Evolutionary conservation across 1,140 invertebrate species (phyloP), one percentile per base, ranked within the genome.

Genomic region (Zaprionus taronus): DNA sequence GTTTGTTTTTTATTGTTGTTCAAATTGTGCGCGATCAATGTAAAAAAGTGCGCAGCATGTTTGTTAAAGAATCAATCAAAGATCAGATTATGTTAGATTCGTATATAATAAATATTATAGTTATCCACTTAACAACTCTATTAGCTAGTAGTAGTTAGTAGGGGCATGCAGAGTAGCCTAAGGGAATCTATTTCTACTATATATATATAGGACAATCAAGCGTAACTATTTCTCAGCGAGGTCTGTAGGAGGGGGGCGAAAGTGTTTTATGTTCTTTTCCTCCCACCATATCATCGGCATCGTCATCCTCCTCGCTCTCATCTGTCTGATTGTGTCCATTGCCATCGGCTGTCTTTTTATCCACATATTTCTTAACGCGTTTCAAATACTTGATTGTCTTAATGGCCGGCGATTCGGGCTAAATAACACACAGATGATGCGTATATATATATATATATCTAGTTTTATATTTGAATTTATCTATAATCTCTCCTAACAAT

Each of bases 261-360:
- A 58, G 31, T 14, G 17, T 20, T n/a, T 5, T 7, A 2, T 3
- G 5, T n/a, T 57, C 15, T 36, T 31, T 34, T 58, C 56, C 14
- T 79, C 92, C 93, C 95, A 95, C 95, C 95, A 95, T 93, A 92
- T 95, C 95, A 63, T 95, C 94, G 38, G 93, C 94, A 82, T 94
- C 93, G 81, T 94, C 94, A 77, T 94, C 95, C 49, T 92, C 91
- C 65, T 91, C 85, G 68, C 78, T 87, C 7, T 79, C 79, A 47
- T 91, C 83, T 22, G 82, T 72, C 57, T 83, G 81, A 76, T 76
- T 73, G 36, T 90, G 77, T 68, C 86, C 81, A 77, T 82, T 81
- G 51, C 67, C 77, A 51, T 92, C 91, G n/a, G 82, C 71, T 57
- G 89, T 92, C 79, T 78, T 91, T 69, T 93, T 93, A 72, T 92